These are phyloP conservation scores for Pygoscelis adeliae DNA, from an alignment of 2,113 vertebrate species.

Conservation along the genomic window DNA sequence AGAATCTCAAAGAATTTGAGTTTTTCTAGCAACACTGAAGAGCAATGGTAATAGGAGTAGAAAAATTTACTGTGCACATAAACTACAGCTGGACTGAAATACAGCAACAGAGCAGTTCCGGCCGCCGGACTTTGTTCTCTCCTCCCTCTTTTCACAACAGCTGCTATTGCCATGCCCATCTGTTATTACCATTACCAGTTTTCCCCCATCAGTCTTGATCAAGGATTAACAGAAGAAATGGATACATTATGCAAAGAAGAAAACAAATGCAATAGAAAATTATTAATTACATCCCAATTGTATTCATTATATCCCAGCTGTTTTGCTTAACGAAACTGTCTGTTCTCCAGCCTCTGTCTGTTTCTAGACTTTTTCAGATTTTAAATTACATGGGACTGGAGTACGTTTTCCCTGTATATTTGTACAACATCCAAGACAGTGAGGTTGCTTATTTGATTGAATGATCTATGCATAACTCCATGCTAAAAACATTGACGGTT, in stretches of 20 bases:
- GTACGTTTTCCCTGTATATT: not conserved
- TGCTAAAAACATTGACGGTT: not conserved
- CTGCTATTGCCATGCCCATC: not conserved
- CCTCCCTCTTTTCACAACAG: not conserved
- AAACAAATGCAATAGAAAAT: not conserved
- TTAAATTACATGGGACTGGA: not conserved
- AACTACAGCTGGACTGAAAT: not conserved
- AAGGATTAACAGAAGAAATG: not conserved
- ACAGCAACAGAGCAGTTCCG: not conserved
- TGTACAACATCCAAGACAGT: not conserved
- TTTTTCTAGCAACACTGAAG: not conserved
- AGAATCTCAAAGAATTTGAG: not conserved
- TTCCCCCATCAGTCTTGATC: not conserved
- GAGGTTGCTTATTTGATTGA: not conserved
- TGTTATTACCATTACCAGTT: not conserved
- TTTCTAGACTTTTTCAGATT: not conserved
- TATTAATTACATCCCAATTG: not conserved
- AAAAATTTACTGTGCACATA: not conserved
- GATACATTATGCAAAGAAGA: not conserved
- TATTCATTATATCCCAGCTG: not conserved
- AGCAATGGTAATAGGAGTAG: not conserved
- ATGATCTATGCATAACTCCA: not conserved
- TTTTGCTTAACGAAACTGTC: not conserved
- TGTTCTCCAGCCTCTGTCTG: not conserved
- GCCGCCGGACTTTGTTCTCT: not conserved